Evolutionary conservation across 2,113 vertebrate genomes (phyloP).

Genomic region (Litocranius walleri): DNA sequence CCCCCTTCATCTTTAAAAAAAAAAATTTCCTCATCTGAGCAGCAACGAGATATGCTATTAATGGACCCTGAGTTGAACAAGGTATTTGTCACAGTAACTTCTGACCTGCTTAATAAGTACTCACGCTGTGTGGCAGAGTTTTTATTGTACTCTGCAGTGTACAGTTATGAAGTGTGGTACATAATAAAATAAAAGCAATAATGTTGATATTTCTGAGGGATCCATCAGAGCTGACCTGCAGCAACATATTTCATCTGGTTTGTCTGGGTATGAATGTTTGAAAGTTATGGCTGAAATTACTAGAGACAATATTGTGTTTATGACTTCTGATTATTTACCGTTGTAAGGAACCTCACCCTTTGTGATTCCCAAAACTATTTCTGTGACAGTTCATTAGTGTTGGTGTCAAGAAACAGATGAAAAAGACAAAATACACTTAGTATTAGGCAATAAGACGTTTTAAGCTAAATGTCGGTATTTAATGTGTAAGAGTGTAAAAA

Average conservation of each 20-base stretch:
- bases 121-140: conserved; percentile 74
- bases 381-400: conserved; percentile 75
- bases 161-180: conserved; percentile 88
- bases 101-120: conserved; percentile 85
- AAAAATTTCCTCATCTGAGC: conserved; percentile 69
- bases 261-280: conserved; percentile 80
- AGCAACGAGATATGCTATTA: conserved; percentile 82
- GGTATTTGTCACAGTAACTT: conserved; percentile 84
- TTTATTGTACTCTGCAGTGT: conserved; percentile 82
- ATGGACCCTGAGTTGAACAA: conserved; percentile 74
- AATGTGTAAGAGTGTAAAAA: neutral
- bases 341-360: conserved; percentile 73
- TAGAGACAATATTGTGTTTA: conserved; percentile 90
- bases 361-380: conserved; percentile 65
- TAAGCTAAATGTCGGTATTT: neutral
- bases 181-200: conserved; percentile 97
- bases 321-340: conserved; percentile 89
- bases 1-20: neutral
- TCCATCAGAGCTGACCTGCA: conserved; percentile 85
- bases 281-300: conserved; percentile 94
- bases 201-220: conserved; percentile 91
- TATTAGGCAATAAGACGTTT: neutral
- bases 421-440: neutral
- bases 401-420: conserved; percentile 39
- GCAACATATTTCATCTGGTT: conserved; percentile 85